Percentiles rank a stretch among this genome's conserved stretches.
phyloP scores from a whole-genome alignment of 2,888 invertebrate species.

The Temnothorax unifasciatus region DNA sequence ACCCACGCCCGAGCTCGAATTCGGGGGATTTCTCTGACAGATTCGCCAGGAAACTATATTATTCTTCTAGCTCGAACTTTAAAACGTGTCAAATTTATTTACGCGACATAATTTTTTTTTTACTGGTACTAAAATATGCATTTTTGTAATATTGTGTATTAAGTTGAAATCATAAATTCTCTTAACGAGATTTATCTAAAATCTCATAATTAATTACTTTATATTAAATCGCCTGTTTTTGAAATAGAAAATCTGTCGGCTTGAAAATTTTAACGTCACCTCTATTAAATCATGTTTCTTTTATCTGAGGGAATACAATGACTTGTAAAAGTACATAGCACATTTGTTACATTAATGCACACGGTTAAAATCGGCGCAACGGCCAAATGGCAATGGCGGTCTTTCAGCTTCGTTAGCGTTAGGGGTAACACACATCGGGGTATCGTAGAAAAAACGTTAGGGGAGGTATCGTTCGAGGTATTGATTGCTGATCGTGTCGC shows the following conservation, averaged over 20 bases:
- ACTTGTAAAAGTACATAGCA: neutral
- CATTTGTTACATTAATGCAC: constrained; percentile 12
- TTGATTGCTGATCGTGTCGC: constrained; percentile 84
- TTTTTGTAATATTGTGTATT: neutral
- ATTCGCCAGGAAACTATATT: constrained; percentile 50
- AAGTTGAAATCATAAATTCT: neutral
- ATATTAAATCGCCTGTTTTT: neutral
- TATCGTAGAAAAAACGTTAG: constrained; percentile 59
- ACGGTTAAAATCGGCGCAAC: neutral
- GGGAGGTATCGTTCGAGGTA: constrained; percentile 77
- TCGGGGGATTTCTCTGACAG: constrained; percentile 59
- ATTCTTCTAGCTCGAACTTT: constrained; percentile 23
- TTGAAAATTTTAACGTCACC: neutral
- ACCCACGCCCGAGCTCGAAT: constrained; percentile 54
- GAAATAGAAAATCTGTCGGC: neutral
- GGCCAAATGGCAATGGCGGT: constrained; percentile 24
- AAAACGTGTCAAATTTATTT: constrained; percentile 36
- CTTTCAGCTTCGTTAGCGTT: constrained; percentile 49
- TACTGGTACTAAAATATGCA: too few species aligned
- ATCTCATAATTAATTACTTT: neutral
- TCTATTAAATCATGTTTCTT: constrained; percentile 2
- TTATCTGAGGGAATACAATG: neutral
- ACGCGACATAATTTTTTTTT: neutral
- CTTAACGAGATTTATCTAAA: neutral
- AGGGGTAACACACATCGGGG: constrained; percentile 43